Base-by-base conservation (phyloP, 1,140 invertebrate species). In the Ericerus pela region DNA sequence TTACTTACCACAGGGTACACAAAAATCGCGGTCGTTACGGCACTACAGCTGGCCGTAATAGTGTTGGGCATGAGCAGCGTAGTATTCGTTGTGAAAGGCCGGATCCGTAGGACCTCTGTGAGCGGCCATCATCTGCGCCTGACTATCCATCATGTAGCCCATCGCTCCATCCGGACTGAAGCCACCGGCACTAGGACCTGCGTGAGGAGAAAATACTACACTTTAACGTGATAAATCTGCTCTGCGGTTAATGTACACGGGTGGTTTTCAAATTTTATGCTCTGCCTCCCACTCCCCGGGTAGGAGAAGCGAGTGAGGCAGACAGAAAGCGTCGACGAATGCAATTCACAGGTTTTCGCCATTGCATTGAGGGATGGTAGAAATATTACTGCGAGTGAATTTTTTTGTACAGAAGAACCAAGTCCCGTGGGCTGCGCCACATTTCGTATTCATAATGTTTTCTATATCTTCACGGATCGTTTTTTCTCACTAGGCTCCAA, bases 111-210 rank as follows among this genome's bases (percentile, higher is more conserved):
- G 87, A 66, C 88, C 84, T 74, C 88, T 82, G 75, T 91, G 88
- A 20, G 53, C 53, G 2, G 53, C 53, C 85, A 93, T 92, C 87
- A 92, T 91, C 68, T 85, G 84, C 66, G 80, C 77, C 73, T 90
- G 87, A 64, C 88, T 87, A 73, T 94, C 90, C 88, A 93, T 91
- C 87, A 92, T 92, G 78, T 94, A 95, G 64, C 88, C 86, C 85
- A 94, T 92, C 66, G 82, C 80, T 64, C 85, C 84, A 69, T 95
- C 90, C 60, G 90, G 90, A 77, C 88, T 92, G 75, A 94, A 95
- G 54, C 85, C 85, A 68, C 88, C 88, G 12, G 41, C 41, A 75
- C 87, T 89, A 70, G 88, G 87, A 74, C 86, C 86, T 78, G 85
- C 83, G 73, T 87, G 85, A 67, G 85, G 85, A 69, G 81, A 81